Base-by-base conservation (phyloP, 2,888 invertebrate species). In the Dyspetes luteomarginatus region DNA sequence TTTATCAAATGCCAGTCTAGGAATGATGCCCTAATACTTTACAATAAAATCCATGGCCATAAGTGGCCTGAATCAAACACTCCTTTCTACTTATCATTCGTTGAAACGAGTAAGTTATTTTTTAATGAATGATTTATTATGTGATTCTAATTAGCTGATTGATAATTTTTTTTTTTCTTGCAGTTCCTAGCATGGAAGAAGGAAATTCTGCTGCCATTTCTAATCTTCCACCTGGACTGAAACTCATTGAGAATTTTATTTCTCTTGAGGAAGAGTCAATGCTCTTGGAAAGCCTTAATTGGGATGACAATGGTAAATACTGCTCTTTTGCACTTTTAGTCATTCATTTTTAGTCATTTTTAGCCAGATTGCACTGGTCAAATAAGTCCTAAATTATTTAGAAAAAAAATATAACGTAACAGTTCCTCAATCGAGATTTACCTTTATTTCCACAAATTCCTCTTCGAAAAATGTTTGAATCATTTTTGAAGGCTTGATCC, bases 171-270 rank as follows among this genome's bases (percentile, higher is more conserved):
- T 55, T 72, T n/a, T 71, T 74, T 77, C 36, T 86, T 87, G 58
- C 84, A 93, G 93, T 92, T 80, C 93, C 93, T 52, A 83, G 86
- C 71, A 68, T 83, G n/a, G 84, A 88, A 67, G 50, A 73, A 36
- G 48, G 67, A 69, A 48, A 69, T 30, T 24, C 72, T 71, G 24
- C 9, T 2, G 45, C 68, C 7, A 88, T 88, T 76, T 86, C 92
- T 68, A 85, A 92, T 9, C 86, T 93, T 50, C 97, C 97, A 1
- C 92, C 94, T 58, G 98, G 97, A 0, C 92, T 98, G n/a, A 89
- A 93, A 12, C 82, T 98, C 41, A 81, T 97, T 12, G 91, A 95
- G 68, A 92, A 97, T 87, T 97, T 97, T 91, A 93, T 98, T n/a
- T 94, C 93, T 12, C 90, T 92, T 79, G 93, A 94, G 5, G 96